Base-by-base conservation (phyloP, 2,888 invertebrate species). In the Argyresthia albistria region DNA sequence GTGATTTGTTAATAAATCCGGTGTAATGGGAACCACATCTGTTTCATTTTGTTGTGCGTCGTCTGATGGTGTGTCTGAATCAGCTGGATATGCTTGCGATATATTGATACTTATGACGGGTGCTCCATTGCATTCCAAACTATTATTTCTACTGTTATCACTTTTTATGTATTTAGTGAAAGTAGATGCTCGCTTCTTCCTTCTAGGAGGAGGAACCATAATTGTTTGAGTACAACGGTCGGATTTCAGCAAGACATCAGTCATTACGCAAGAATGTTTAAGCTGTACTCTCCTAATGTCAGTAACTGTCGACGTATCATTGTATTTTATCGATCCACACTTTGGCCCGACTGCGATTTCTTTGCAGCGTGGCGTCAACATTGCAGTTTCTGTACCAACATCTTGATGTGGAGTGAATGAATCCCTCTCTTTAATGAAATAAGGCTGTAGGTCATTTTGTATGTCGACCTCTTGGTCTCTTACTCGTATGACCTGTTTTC, bases 21-120 rank as follows among this genome's bases (percentile, higher is more conserved):
- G 90, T 15, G 90, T 88, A 43, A 80, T 76, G 51, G 70, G 71
- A 12, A 73, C 62, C 11, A 15, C 11, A 8, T 11, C 6, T 14
- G 48, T 8, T 10, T 48, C 25, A 25, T 25, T 25, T 25, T 25
- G 25, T 6, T 25, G 25, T 25, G 25, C 25, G 10, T 48, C 48
- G 14, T 48, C 48, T 58, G 60, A 66, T 25, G 54, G 58, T 4
- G 53, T 68, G 59, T 83, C 87, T 42, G 80, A 74, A 55, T 86
- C 86, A 8, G 66, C 68, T 25, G 79, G 65, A 66, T 87, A 90
- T 50, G 86, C 76, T 58, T 90, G 90, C 1, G 89, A 88, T 59
- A 91, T 90, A 61, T 90, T 91, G 53, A 91, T 91, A 58, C 89
- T 90, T 46, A 91, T 88, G 3, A 90, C 73, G 43, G 89, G 83